Evolutionary conservation across 2,797 vertebrate species (phyloP).

Genomic region (Channa striata): DNA sequence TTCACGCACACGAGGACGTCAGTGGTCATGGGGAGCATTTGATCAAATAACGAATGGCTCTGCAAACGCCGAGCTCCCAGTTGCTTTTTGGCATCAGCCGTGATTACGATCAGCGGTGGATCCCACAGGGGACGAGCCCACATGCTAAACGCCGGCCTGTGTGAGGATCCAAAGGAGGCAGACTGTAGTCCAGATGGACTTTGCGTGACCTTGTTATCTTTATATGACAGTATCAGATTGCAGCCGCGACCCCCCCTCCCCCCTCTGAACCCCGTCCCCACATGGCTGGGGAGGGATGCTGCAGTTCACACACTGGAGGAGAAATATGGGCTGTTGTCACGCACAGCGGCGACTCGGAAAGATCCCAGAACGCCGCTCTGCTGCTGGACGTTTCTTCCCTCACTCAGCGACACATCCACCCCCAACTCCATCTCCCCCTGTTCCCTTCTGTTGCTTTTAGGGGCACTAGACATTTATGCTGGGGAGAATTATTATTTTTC

Average conservation of each 20-base stretch:
- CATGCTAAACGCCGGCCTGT: constrained; percentile 41
- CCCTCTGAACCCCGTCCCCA: constrained; percentile 8
- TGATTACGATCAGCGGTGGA: constrained; percentile 61
- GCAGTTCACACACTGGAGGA: constrained; percentile 45
- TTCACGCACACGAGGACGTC: constrained; percentile 49
- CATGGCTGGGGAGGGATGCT: constrained; percentile 36
- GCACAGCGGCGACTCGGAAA: constrained; percentile 52
- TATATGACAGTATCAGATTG: constrained; percentile 63
- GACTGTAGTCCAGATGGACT: constrained; percentile 55
- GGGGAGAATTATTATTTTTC: constrained; percentile 73
- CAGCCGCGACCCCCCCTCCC: constrained; percentile 17
- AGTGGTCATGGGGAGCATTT: constrained; percentile 30
- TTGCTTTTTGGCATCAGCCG: constrained; percentile 48
- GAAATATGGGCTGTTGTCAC: constrained; percentile 57
- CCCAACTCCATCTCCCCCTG: constrained; percentile 14
- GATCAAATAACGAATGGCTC: constrained; percentile 59
- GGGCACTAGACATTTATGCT: constrained; percentile 49
- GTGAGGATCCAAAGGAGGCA: constrained; percentile 43
- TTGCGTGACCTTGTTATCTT: constrained; percentile 71
- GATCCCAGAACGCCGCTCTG: constrained; percentile 57
- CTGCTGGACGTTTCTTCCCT: constrained; percentile 38
- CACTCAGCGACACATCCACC: constrained; percentile 32
- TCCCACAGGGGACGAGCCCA: constrained; percentile 43
- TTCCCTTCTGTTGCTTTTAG: constrained; percentile 30
- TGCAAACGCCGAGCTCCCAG: constrained; percentile 46